A percentile compares a stretch with the other conserved stretches of the same genome.
Conservation (phyloP, 2,113 vertebrate species). For the Dolichallabes microphthalmus region DNA sequence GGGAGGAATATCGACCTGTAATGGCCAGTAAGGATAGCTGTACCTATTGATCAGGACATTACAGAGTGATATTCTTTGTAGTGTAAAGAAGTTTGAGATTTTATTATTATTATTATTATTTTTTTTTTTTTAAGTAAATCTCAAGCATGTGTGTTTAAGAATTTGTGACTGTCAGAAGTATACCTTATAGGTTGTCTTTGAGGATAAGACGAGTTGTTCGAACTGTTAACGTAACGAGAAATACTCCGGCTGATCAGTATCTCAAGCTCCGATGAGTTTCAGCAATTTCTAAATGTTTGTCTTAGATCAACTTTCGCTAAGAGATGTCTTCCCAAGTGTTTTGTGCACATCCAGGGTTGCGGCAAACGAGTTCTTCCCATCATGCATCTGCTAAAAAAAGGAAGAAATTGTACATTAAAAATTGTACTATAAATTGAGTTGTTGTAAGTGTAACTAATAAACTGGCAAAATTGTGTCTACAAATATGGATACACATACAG, state of each 20-base stretch:
- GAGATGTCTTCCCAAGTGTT: slow-evolving; percentile 51
- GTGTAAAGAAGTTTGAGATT: slow-evolving; percentile 12
- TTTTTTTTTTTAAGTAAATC: neutral
- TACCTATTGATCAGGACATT: neutral
- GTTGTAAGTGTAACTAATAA: neutral
- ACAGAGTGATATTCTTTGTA: slow-evolving; percentile 4
- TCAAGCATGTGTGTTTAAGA: slow-evolving; percentile 5
- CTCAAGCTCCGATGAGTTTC: neutral
- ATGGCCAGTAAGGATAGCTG: neutral
- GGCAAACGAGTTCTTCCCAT: slow-evolving; percentile 45
- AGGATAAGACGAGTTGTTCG: neutral
- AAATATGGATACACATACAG: neutral
- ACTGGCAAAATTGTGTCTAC: neutral
- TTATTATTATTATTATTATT: neutral
- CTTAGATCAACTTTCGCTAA: slow-evolving; percentile 29
- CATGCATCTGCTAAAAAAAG: slow-evolving; percentile 17
- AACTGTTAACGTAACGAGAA: neutral
- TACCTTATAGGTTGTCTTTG: neutral
- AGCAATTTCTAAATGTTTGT: slow-evolving; percentile 14
- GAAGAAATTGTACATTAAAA: slow-evolving; percentile 53
- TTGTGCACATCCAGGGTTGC: slow-evolving; percentile 30
- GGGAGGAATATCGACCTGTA: slow-evolving; percentile 7
- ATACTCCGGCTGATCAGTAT: neutral
- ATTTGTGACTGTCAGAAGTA: neutral
- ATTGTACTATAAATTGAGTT: neutral